Percentiles rank a stretch among this genome's conserved stretches.
These are phyloP conservation scores for Apolygus lucorum DNA, from an alignment of 1,140 invertebrate genomes.

Conservation along the genomic window DNA sequence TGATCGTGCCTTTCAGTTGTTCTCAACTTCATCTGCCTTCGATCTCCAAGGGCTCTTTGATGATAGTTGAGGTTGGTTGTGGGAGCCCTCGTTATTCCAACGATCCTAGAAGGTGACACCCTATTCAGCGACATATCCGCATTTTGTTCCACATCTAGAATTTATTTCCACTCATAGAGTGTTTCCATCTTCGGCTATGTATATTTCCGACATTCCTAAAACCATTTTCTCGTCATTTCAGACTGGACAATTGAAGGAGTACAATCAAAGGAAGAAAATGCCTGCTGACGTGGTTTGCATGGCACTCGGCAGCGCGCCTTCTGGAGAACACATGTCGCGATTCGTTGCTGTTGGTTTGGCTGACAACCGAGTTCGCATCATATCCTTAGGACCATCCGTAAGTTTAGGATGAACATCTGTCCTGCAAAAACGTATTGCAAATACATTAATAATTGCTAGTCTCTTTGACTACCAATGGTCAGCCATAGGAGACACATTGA, in stretches of 20 bases:
- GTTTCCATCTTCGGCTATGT: not conserved
- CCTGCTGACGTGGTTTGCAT: slow-evolving; percentile 96
- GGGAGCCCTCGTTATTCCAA: too few species aligned
- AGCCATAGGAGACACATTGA: too few species aligned
- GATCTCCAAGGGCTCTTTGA: too few species aligned
- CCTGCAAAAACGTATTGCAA: too few species aligned
- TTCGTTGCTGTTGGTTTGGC: slow-evolving; percentile 94
- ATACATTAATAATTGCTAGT: too few species aligned
- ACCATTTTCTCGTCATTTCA: slow-evolving; percentile 49
- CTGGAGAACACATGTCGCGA: slow-evolving; percentile 89
- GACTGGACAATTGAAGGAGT: slow-evolving; percentile 97
- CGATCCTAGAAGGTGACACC: too few species aligned
- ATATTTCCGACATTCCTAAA: slow-evolving; percentile 7
- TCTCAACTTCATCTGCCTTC: too few species aligned
- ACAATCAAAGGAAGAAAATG: slow-evolving; percentile 94
- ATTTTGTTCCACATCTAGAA: not conserved
- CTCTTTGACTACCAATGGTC: too few species aligned
- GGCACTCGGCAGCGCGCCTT: slow-evolving; percentile 90
- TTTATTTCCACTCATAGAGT: not conserved
- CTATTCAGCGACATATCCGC: too few species aligned
- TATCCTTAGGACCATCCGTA: slow-evolving; percentile 89
- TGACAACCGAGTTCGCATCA: slow-evolving; percentile 95
- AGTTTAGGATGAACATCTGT: too few species aligned
- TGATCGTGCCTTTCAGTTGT: too few species aligned
- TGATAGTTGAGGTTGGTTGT: too few species aligned